Conservation (phyloP, 2,888 invertebrate species). For the Epirrita christyi region DNA sequence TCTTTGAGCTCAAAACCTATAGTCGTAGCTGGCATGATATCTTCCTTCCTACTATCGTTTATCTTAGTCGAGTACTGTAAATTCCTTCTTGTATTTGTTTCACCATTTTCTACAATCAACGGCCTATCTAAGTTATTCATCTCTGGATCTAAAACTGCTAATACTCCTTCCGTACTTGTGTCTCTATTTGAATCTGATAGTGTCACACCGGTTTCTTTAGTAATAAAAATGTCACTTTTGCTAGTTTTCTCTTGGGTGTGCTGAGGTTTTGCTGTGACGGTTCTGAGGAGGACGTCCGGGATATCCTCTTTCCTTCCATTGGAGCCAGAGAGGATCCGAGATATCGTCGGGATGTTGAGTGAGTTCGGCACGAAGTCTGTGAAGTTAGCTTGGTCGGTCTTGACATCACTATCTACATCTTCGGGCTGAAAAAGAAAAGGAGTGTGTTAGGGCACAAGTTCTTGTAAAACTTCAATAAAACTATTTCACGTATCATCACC, state of each 20-base stretch:
- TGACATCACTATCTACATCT: slow-evolving; percentile 73
- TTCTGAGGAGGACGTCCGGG: slow-evolving; percentile 89
- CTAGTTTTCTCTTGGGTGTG: slow-evolving; percentile 75
- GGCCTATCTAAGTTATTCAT: slow-evolving; percentile 83
- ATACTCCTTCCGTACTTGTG: slow-evolving; percentile 76
- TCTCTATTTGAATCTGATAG: slow-evolving; percentile 73
- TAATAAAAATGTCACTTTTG: slow-evolving; percentile 71
- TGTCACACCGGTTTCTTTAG: slow-evolving; percentile 77
- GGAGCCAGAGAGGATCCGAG: slow-evolving; percentile 93
- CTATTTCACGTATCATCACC: no score
- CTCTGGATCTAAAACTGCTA: slow-evolving; percentile 80
- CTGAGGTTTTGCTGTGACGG: slow-evolving; percentile 86
- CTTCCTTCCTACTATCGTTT: slow-evolving; percentile 70
- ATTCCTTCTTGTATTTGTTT: slow-evolving; percentile 80
- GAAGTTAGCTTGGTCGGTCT: slow-evolving; percentile 79
- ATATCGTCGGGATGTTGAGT: slow-evolving; percentile 92
- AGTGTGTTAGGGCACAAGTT: background rate
- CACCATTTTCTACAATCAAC: slow-evolving; percentile 77
- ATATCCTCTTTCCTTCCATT: slow-evolving; percentile 93
- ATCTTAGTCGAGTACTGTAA: slow-evolving; percentile 78
- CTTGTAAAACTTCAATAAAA: background rate
- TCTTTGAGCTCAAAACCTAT: slow-evolving; percentile 77
- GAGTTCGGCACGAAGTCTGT: slow-evolving; percentile 88
- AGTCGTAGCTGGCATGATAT: slow-evolving; percentile 74
- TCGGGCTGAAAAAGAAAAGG: slow-evolving; percentile 64